Conservation (phyloP, 2,797 vertebrate genomes). For the Chrysocyon brachyurus region DNA sequence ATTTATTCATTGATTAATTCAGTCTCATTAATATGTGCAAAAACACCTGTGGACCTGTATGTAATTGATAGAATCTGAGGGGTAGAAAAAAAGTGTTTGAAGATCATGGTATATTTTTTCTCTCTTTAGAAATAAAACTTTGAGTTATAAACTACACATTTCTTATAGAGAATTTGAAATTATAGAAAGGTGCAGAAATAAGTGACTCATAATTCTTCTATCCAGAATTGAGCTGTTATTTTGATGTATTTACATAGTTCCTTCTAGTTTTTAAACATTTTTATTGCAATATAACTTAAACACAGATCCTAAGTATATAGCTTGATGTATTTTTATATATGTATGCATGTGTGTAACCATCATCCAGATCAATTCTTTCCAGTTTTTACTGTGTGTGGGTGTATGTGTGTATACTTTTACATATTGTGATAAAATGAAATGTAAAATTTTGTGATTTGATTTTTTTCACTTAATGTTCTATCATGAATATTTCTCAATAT, state of each 20-base stretch:
- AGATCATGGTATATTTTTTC: neutral
- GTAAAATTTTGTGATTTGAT: constrained; percentile 46
- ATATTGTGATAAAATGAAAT: constrained; percentile 32
- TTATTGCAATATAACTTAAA: constrained; percentile 2
- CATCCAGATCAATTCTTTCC: neutral
- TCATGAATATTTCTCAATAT: constrained; percentile 1
- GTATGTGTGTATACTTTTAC: constrained; percentile 8
- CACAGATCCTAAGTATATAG: neutral
- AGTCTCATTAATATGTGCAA: neutral
- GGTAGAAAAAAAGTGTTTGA: neutral
- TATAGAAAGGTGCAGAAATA: constrained; percentile 25
- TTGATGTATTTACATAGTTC: constrained; percentile 44
- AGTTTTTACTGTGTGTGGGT: constrained; percentile 14
- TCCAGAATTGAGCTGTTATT: constrained; percentile 36
- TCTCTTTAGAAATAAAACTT: constrained; percentile 43
- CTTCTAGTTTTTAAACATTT: constrained; percentile 37
- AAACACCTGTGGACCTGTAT: neutral
- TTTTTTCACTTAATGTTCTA: constrained; percentile 31
- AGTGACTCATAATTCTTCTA: constrained; percentile 12
- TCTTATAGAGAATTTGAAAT: constrained; percentile 17
- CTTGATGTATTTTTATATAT: neutral
- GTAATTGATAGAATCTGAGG: constrained; percentile 25
- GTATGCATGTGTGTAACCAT: neutral
- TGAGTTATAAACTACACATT: constrained; percentile 24
- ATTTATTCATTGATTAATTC: constrained; percentile 45